phyloP scores from a whole-genome alignment of 2,888 invertebrate species.

The Calameuta pallipes region DNA sequence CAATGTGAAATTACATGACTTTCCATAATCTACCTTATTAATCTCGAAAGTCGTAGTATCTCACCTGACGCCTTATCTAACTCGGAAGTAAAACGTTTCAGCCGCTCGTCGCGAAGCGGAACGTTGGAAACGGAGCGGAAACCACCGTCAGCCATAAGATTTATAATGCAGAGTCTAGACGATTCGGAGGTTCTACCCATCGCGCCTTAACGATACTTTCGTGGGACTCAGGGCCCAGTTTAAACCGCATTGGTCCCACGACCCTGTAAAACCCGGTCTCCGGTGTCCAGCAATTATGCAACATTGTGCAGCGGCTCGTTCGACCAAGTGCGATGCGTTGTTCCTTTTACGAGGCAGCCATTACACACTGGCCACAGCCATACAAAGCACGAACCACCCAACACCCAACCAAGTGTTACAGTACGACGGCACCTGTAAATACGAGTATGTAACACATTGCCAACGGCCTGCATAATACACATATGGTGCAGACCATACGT shows the following conservation, averaged over 20 bases:
- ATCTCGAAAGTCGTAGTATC: constrained; percentile 51
- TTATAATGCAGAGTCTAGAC: too few species aligned
- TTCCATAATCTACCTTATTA: constrained; percentile 57
- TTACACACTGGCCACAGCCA: constrained; percentile 35
- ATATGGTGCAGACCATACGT: neutral
- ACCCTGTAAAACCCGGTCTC: neutral
- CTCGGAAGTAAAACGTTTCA: constrained; percentile 51
- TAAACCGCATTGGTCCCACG: neutral
- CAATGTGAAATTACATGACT: constrained; percentile 53
- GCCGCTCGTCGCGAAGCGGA: constrained; percentile 23
- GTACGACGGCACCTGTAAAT: neutral
- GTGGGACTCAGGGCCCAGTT: neutral
- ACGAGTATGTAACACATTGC: constrained; percentile 10
- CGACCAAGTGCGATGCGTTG: constrained; percentile 34
- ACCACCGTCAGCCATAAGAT: neutral
- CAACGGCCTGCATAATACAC: constrained; percentile 8
- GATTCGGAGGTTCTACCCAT: too few species aligned
- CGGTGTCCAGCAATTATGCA: constrained; percentile 34
- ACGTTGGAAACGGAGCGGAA: constrained; percentile 26
- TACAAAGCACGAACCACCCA: constrained; percentile 25
- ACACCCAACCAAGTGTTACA: neutral
- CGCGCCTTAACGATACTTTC: neutral
- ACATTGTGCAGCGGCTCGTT: constrained; percentile 24
- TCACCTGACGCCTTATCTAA: constrained; percentile 46
- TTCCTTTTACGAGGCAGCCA: constrained; percentile 42